These are phyloP conservation scores for Stegophylla sp. DNA, from an alignment of 2,888 invertebrate species.

Conservation along the genomic window DNA sequence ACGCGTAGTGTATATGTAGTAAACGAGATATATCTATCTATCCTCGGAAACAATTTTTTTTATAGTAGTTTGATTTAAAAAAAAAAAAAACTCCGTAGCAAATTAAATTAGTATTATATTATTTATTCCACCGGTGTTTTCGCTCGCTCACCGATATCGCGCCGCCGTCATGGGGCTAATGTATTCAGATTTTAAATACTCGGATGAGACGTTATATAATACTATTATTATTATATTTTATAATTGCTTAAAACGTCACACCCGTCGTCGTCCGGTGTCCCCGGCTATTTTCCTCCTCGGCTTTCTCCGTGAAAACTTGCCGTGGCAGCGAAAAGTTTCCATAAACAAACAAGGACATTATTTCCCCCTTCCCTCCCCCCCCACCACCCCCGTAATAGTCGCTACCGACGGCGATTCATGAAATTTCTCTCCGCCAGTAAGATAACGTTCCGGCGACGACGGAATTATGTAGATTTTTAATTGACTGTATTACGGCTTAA, in stretches of 20 bases:
- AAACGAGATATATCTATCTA: neutral
- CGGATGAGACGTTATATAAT: neutral
- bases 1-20: neutral
- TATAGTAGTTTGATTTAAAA: conserved; percentile 12
- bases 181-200: neutral
- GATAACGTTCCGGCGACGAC: neutral
- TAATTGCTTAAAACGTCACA: conserved; percentile 6
- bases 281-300: neutral
- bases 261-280: neutral
- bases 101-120: conserved; percentile 5
- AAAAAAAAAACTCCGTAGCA: too few species aligned
- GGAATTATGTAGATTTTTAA: conserved; percentile 19
- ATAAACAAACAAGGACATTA: conserved; percentile 15
- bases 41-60: neutral
- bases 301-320: neutral
- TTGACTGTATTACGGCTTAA: neutral
- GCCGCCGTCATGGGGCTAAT: neutral
- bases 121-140: neutral
- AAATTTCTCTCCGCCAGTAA: neutral
- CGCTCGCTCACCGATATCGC: neutral
- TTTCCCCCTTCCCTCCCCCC: neutral
- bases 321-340: neutral
- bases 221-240: too few species aligned
- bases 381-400: too few species aligned
- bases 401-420: neutral